phyloP scores from a whole-genome alignment of 2,888 invertebrate species.

The Caenorhabditis parvicauda region DNA sequence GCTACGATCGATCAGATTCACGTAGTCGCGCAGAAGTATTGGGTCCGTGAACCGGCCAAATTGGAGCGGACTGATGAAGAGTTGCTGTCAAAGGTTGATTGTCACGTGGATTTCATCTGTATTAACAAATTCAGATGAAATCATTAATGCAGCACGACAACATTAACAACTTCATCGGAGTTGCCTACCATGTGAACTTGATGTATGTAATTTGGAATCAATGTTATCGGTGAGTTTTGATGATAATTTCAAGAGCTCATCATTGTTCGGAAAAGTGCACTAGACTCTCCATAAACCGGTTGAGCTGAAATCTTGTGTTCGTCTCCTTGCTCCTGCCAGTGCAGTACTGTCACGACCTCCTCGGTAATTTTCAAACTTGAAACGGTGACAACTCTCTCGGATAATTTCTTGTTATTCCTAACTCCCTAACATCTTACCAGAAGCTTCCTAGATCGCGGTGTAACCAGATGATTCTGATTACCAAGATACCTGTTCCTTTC shows the following conservation, averaged over 20 bases:
- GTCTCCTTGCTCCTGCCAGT: too few species aligned
- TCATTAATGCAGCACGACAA: slow-evolving; percentile 52
- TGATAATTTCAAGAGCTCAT: not conserved
- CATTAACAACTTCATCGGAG: slow-evolving; percentile 53
- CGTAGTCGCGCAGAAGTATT: slow-evolving; percentile 44
- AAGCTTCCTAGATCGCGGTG: not conserved
- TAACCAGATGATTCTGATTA: not conserved
- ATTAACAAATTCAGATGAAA: slow-evolving; percentile 44
- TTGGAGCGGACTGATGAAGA: slow-evolving; percentile 50
- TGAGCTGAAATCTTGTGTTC: too few species aligned
- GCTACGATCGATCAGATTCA: slow-evolving; percentile 49
- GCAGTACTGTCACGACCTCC: not conserved
- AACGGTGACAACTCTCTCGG: too few species aligned
- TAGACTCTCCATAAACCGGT: too few species aligned
- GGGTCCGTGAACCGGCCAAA: slow-evolving; percentile 43
- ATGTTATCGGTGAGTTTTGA: slow-evolving; percentile 25
- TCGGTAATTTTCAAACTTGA: too few species aligned
- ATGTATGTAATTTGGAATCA: slow-evolving; percentile 42
- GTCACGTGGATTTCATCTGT: not conserved
- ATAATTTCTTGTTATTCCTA: too few species aligned
- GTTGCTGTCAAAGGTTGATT: slow-evolving; percentile 41
- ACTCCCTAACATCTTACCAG: too few species aligned
- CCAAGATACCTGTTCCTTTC: slow-evolving; percentile 15
- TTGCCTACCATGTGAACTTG: slow-evolving; percentile 41
- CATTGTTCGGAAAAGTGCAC: not conserved